Base-by-base conservation (phyloP, 2,113 vertebrate species). In the Sapajus apella region DNA sequence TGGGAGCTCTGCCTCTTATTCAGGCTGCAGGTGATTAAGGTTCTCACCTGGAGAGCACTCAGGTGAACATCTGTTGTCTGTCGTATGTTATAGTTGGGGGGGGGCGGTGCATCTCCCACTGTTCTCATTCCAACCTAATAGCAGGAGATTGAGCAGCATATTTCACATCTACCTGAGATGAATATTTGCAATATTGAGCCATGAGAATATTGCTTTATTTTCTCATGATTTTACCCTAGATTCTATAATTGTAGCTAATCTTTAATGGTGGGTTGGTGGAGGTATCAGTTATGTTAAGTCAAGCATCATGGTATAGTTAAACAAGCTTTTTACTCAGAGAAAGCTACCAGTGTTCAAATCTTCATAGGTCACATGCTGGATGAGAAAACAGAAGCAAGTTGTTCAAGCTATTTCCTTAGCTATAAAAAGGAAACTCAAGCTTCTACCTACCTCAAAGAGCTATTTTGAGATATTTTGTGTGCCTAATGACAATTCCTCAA, bases 11-110 rank as follows among this genome's bases (percentile, higher is more conserved):
- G 32, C 27, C 32, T 79, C 75, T 85, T 21, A 2, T 20, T 85
- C 76, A 18, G 90, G 80, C 95, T 90, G 94, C 97, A 95, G 97
- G 96, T 88, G 97, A 94, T 40, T 61, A 77, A 61, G 80, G 21
- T 50, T 94, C 80, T 92, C 87, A 94, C 92, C 96, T 94, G 87
- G 76, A 92, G 96, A 37, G 40, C 95, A 79, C 64, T 40, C 96
- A 90, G 94, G 88, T 94, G 90, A 97, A 92, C 97, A 97, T 96
- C 94, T 97, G 97, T 95, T 76, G 0, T 4, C 45, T 76, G 0
- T 4, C 45, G 18, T 37, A 55, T 96, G 97, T 98, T 87, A 75
- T 56, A 85, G 45, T 72, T 0, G 52, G 84, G 50, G 91, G 84
- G 61, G 84, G 50, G 86, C 80, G 73, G 84, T 4, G 2, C 13